Percentiles rank a stretch among this genome's conserved stretches.
Conservation (phyloP, 2,888 invertebrate species). For the Hydroisotoma schaefferi region DNA sequence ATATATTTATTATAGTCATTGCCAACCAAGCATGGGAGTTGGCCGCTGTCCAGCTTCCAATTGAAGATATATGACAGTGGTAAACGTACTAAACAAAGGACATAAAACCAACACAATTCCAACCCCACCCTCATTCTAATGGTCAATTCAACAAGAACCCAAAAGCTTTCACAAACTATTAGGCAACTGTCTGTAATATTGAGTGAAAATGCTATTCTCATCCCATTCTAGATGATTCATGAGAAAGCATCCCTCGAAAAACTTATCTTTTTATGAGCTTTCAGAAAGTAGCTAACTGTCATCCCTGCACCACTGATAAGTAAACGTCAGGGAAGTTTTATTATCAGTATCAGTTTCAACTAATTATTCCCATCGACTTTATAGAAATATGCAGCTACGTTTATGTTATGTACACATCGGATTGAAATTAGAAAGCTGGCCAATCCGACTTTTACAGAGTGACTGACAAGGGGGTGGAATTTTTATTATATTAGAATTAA, state of each 20-base stretch:
- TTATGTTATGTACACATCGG: constrained; percentile 1
- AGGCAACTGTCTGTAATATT: too few species aligned
- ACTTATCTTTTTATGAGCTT: neutral
- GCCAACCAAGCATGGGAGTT: neutral
- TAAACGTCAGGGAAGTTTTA: neutral
- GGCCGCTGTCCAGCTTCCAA: neutral
- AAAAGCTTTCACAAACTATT: too few species aligned
- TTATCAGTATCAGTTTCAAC: constrained; percentile 1
- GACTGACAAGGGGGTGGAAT: constrained; percentile 5
- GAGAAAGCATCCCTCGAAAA: neutral
- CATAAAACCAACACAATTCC: constrained; percentile 3
- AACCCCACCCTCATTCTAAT: constrained; percentile 20
- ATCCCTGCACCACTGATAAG: neutral
- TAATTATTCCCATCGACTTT: neutral
- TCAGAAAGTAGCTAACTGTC: neutral
- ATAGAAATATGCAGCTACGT: neutral
- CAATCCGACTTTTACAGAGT: too few species aligned
- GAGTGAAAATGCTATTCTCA: constrained; percentile 8
- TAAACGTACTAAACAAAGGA: constrained; percentile 3
- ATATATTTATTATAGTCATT: too few species aligned
- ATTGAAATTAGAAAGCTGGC: neutral
- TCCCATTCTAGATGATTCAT: constrained; percentile 26
- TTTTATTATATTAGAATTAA: constrained; percentile 14
- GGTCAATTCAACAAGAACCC: constrained; percentile 15
- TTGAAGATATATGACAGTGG: neutral